Evolutionary conservation across 2,113 vertebrate genomes (phyloP), one percentile per base, ranked within the genome.

Genomic region (Gyps fulvus): DNA sequence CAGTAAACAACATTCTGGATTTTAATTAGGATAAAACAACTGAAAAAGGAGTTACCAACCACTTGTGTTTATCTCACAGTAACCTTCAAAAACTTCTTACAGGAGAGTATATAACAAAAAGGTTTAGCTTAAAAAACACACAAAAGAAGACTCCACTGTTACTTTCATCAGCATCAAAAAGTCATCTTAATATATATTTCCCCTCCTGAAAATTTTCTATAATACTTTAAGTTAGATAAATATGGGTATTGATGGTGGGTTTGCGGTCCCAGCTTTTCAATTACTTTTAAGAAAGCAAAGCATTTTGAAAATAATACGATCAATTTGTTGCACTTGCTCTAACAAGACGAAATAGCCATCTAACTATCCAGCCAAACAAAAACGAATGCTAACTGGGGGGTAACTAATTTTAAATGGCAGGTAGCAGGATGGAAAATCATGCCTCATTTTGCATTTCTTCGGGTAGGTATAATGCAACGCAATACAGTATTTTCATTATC

Each of bases 21-120:
- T 97, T 93, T 94, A 96, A 96, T 97, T 97, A 97, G 94, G 94
- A 91, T 77, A 94, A 95, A 97, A 95, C 70, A 87, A 78, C 71
- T 50, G 83, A 78, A 91, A 95, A 85, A 95, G 42, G 62, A 87
- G 92, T 85, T 94, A 82, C 16, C 70, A 73, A 34, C n/a, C 47
- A 71, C n/a, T 89, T 87, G n/a, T 72, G 40, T 83, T 90, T 89
- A 83, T 93, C 93, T 79, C 74, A 54, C 4, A 52, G 62, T 67
- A 87, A 79, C 71, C 73, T 94, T 80, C 81, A 91, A 63, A 84
- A 42, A 45, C 25, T 57, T 91, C 57, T 73, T 65, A 23, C 8
- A 73, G 26, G 32, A 65, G 32, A 27, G 8, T 11, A 47, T 16
- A 11, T 55, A 62, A 80, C 17, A 50, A 91, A 67, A 49, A 31